phyloP scores from a whole-genome alignment of 2,113 vertebrate genomes.

The Regulus satrapa region DNA sequence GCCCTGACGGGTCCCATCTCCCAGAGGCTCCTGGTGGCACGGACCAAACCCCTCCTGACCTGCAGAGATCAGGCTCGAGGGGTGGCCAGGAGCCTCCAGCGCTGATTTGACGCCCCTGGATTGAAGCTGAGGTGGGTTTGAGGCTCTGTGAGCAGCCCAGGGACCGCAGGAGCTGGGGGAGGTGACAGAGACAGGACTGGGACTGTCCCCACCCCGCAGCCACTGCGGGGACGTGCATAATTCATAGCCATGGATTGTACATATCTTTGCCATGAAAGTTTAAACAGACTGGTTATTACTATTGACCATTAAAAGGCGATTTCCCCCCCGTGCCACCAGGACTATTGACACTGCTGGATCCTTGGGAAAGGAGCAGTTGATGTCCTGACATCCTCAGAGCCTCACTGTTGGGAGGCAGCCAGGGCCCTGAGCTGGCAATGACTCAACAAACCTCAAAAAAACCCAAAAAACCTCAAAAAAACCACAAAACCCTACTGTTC shows the following conservation, averaged over 20 bases:
- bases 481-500: not conserved
- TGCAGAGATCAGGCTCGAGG: accelerated
- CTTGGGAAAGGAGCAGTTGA: not conserved
- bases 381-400: not conserved
- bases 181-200: not conserved
- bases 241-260: slow-evolving; percentile 50
- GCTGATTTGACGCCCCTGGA: accelerated
- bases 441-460: not conserved
- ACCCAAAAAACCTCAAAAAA: too few relatives aligned
- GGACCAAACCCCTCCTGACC: accelerated
- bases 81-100: not conserved
- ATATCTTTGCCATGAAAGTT: slow-evolving; percentile 43
- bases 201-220: not conserved
- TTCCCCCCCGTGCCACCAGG: not conserved
- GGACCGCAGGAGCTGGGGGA: not conserved
- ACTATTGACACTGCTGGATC: not conserved
- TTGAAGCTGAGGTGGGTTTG: accelerated
- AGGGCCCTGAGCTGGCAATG: accelerated
- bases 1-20: not conserved
- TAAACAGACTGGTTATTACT: slow-evolving; percentile 20
- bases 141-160: not conserved
- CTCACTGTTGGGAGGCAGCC: not conserved
- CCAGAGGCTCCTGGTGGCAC: not conserved
- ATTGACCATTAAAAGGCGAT: slow-evolving; percentile 25
- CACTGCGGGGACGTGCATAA: slow-evolving; percentile 1